Base-by-base conservation (phyloP, 2,797 vertebrate genomes). In the Poeciliopsis presidionis region DNA sequence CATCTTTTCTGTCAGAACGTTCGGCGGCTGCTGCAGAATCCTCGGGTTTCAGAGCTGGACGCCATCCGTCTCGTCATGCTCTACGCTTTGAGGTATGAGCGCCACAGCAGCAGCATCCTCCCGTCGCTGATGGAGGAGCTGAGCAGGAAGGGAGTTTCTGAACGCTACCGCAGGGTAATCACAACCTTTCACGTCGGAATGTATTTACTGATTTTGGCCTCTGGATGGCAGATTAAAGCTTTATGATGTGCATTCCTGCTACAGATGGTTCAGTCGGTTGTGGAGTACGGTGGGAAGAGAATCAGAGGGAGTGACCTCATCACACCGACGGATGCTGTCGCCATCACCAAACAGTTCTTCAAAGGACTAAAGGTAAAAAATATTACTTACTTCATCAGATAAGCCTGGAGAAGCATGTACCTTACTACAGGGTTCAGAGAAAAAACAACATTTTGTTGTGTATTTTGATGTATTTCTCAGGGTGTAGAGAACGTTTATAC, bases 331-430 rank as follows among this genome's bases (percentile, higher is more conserved):
- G 98, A 99, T 0, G 98, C 98, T 0, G 97, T 99, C 11, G 95
- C 98, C 84, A 98, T 99, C 90, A 99, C 98, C 74, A 99, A 99
- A 43, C 98, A 99, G 93, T 99, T 99, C 90, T 98, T 99, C 90
- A 99, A 99, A 93, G 98, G 98, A 51, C 90, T 99, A 47, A 99
- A 99, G 96, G 98, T 98, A 73, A 33, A 93, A n/a, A 65, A 41
- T 49, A n/a, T 30, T 28, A 14, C 33, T 1, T 46, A 30, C 45
- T 51, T 13, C 2, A 14, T 53, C 5, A 67, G 3, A 6, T 69
- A 13, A 13, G 4, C 20, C 36, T 41, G 33, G 39, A 11, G 33
- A 65, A 65, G 9, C 36, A 43, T 43, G 3, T 43, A 43, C 22
- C 22, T 41, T 25, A 6, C n/a, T 41, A 5, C 4, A 69, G 36